These are phyloP conservation scores for Cassiopea xamachana DNA, from an alignment of 30 jellyfish, hydroid and myxozoan genomes.

Conservation along the genomic window DNA sequence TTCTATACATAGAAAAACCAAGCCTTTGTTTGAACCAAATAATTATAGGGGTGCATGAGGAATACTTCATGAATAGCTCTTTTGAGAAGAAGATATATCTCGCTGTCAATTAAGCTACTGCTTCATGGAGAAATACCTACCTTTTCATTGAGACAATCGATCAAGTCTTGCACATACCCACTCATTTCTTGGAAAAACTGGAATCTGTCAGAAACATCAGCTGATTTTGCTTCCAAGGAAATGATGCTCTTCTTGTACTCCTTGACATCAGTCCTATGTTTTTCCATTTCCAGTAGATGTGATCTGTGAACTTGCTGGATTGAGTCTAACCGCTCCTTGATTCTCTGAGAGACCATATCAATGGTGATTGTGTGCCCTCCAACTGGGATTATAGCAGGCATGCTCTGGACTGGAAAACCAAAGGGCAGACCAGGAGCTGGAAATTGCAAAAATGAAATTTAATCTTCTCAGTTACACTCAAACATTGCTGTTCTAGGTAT, in stretches of 20 bases:
- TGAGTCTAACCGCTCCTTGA: constrained; percentile 82
- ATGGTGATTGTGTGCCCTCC: constrained; percentile 61
- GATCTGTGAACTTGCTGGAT: constrained; percentile 87
- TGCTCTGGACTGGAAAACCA: constrained; percentile 61
- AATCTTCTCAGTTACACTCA: no score
- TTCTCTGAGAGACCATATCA: constrained; percentile 84
- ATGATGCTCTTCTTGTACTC: constrained; percentile 70
- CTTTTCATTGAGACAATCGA: constrained; percentile 96
- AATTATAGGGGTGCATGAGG: no score
- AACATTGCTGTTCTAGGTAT: no score
- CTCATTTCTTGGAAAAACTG: constrained; percentile 90
- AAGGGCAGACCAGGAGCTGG: constrained; percentile 47
- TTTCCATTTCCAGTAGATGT: constrained; percentile 80
- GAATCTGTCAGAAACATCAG: constrained; percentile 88
- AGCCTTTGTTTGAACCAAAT: no score
- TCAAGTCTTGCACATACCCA: constrained; percentile 93
- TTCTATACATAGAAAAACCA: no score
- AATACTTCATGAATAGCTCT: no score
- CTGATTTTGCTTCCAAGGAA: constrained; percentile 83
- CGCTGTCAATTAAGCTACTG: not conserved
- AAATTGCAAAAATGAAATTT: not conserved
- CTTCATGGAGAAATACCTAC: constrained; percentile 43
- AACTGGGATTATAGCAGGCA: constrained; percentile 69
- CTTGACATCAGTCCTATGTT: constrained; percentile 65
- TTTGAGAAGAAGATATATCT: no score